phyloP scores from a whole-genome alignment of 2,113 vertebrate genomes.

The Stomatorhinus ivindoensis region DNA sequence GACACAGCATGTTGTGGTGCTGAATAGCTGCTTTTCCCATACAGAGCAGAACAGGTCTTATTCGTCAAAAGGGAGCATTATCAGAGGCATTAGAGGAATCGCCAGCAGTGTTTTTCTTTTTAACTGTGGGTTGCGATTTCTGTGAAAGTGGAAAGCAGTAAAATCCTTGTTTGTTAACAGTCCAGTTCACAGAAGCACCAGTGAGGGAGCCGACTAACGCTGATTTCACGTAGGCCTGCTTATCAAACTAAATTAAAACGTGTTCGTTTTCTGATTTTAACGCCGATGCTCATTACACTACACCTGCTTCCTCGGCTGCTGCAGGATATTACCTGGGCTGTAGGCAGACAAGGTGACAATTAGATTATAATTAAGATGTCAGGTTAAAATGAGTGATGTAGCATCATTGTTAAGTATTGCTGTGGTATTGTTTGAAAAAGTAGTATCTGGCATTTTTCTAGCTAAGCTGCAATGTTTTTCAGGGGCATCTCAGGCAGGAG shows the following conservation, averaged over 20 bases:
- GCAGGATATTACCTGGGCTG: conserved; percentile 16
- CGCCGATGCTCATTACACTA: conserved; percentile 23
- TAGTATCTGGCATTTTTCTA: conserved; percentile 18
- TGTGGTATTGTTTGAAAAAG: conserved; percentile 4
- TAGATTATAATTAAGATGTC: conserved; percentile 32
- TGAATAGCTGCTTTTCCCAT: neutral
- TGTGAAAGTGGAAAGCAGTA: neutral
- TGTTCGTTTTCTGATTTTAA: conserved; percentile 13
- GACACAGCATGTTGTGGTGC: neutral
- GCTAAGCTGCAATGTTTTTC: conserved; percentile 17
- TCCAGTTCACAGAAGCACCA: neutral
- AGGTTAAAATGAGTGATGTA: conserved; percentile 23
- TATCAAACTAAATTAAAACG: conserved; percentile 24
- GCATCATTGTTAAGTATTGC: conserved; percentile 13
- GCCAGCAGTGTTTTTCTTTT: neutral
- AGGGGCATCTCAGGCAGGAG: neutral
- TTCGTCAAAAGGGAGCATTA: neutral
- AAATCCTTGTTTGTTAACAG: neutral
- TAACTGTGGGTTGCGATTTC: neutral
- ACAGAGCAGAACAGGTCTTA: neutral
- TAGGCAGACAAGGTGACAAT: conserved; percentile 22
- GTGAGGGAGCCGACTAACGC: neutral
- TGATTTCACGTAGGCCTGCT: conserved; percentile 16
- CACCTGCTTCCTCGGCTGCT: conserved; percentile 20
- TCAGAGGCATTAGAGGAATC: neutral